These are phyloP conservation scores for Drosophila ohnishii DNA, from an alignment of 1,140 invertebrate genomes.

Conservation along the genomic window DNA sequence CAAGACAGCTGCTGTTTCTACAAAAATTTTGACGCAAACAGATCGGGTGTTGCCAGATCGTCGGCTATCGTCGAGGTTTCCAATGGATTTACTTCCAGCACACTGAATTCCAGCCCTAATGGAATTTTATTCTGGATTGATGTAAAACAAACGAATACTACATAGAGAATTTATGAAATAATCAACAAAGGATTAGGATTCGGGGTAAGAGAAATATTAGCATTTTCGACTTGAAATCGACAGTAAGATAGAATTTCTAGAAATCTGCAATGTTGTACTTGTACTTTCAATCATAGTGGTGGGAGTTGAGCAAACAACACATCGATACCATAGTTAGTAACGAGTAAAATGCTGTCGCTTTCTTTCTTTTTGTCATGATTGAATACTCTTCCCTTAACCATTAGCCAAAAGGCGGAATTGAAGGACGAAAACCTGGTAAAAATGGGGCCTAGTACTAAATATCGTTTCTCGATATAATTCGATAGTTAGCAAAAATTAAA, in stretches of 20 bases:
- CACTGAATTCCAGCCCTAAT: not conserved
- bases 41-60: conserved; percentile 27
- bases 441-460: not conserved
- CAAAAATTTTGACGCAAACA: conserved; percentile 41
- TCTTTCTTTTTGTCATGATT: no score
- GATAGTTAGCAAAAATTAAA: not conserved
- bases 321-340: not conserved
- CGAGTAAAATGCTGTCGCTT: no score
- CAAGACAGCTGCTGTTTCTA: conserved; percentile 13
- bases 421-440: not conserved
- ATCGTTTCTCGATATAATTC: not conserved
- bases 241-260: no score
- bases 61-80: conserved; percentile 6
- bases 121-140: not conserved
- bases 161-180: not conserved
- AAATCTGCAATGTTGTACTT: not conserved
- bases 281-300: not conserved
- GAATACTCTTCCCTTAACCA: no score
- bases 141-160: not conserved
- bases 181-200: conserved; percentile 4
- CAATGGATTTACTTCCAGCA: not conserved
- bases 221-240: not conserved
- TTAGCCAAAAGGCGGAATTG: not conserved
- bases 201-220: not conserved
- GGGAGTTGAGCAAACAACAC: not conserved